Evolutionary conservation across 2,888 invertebrate species (phyloP).

Genomic region (Zelleria hepariella): DNA sequence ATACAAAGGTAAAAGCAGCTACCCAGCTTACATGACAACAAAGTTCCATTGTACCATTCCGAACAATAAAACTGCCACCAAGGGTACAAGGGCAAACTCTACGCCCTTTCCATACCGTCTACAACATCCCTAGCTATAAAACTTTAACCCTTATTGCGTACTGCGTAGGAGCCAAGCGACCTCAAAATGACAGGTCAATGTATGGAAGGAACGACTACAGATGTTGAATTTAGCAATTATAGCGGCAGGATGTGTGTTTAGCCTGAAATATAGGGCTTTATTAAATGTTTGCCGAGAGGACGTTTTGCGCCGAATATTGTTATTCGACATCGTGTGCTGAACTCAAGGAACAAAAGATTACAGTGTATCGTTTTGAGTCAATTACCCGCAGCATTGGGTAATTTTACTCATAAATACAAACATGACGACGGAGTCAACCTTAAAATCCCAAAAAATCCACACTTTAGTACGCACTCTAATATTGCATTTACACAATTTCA

Average conservation of each 20-base stretch:
- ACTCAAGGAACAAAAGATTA: too few species aligned
- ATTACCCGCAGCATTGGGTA: too few species aligned
- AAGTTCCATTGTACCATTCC: neutral
- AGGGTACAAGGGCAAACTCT: neutral
- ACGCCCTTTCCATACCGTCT: neutral
- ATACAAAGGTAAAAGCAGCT: slow-evolving; percentile 19
- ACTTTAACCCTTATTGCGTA: neutral
- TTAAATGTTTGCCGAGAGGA: neutral
- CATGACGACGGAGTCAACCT: too few species aligned
- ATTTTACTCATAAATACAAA: too few species aligned
- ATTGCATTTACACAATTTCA: too few species aligned
- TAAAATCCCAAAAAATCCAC: too few species aligned
- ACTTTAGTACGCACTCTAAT: too few species aligned
- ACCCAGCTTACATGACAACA: neutral
- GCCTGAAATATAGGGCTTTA: neutral
- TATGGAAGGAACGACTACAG: too few species aligned
- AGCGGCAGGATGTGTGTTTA: neutral
- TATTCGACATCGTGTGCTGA: neutral
- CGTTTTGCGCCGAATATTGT: neutral
- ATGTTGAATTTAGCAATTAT: neutral
- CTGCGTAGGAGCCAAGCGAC: neutral
- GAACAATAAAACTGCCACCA: neutral
- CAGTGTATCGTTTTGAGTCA: too few species aligned
- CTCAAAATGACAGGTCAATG: neutral
- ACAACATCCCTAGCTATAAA: neutral